These are phyloP conservation scores for Timema podura DNA, from an alignment of 2,888 invertebrate genomes.

Conservation along the genomic window DNA sequence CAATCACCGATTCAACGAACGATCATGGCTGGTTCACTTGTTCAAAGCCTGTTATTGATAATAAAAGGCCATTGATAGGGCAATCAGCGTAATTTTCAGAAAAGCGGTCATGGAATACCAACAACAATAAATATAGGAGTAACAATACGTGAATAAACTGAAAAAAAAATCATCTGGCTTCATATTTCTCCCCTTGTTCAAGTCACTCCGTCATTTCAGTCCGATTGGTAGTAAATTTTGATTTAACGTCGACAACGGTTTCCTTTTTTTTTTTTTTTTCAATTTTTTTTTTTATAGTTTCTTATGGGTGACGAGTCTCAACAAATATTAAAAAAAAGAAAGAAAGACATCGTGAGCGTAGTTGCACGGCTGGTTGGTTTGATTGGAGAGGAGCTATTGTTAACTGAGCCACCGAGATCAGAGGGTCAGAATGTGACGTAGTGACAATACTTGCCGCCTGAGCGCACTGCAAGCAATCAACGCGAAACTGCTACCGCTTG, in stretches of 20 bases:
- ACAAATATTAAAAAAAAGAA: constrained; percentile 7
- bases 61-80: no score
- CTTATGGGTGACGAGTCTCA: constrained; percentile 13
- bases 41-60: no score
- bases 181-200: no score
- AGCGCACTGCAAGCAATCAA: constrained; percentile 10
- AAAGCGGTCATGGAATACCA: no score
- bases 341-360: background rate
- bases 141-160: no score
- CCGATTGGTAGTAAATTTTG: constrained; percentile 12
- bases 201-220: background rate
- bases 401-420: background rate
- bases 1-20: no score
- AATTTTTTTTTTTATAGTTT: constrained; percentile 5
- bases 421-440: constrained; percentile 10
- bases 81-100: no score
- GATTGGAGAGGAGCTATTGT: constrained; percentile 13
- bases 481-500: background rate
- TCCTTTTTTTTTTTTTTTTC: constrained; percentile 7
- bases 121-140: no score
- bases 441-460: constrained; percentile 12
- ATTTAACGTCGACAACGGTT: background rate
- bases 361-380: constrained; percentile 3
- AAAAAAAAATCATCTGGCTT: no score
- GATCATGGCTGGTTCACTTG: no score